Evolutionary conservation across 2,797 vertebrate genomes (phyloP).

Genomic region (Enteromius unitaeniatus): DNA sequence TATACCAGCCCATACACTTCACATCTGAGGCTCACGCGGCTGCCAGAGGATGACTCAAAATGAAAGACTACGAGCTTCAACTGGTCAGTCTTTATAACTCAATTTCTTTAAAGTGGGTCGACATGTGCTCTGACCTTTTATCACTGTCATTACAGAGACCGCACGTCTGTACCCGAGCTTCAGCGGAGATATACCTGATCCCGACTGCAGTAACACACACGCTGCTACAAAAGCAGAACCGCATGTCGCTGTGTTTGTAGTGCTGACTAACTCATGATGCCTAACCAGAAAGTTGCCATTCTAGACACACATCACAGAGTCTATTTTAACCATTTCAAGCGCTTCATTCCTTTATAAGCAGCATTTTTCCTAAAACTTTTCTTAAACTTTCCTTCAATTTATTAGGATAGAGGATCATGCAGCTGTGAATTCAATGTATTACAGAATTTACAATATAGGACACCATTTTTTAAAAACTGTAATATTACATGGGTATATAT

Average conservation of each 20-base stretch:
- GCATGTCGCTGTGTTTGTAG: not conserved
- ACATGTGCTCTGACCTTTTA: conserved; percentile 36
- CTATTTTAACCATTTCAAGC: not conserved
- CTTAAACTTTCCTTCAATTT: not conserved
- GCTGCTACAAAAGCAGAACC: not conserved
- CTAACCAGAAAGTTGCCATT: not conserved
- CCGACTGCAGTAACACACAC: not conserved
- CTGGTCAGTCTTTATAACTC: conserved; percentile 36
- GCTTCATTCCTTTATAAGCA: not conserved
- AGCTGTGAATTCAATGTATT: not conserved
- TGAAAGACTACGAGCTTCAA: conserved; percentile 36
- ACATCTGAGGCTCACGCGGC: conserved; percentile 18
- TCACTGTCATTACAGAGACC: conserved; percentile 33
- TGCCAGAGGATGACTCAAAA: conserved; percentile 34
- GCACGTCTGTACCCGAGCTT: not conserved
- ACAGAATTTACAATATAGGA: not conserved
- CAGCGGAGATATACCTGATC: not conserved
- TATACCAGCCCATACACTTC: conserved; percentile 38
- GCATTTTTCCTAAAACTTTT: not conserved
- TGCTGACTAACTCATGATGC: not conserved
- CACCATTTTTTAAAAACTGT: too few species aligned
- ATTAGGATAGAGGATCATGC: not conserved
- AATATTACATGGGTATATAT: too few species aligned
- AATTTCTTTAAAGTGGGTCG: conserved; percentile 41
- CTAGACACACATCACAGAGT: not conserved